Evolutionary conservation across 2,113 vertebrate species (phyloP).

Genomic region (Mus musculus): DNA sequence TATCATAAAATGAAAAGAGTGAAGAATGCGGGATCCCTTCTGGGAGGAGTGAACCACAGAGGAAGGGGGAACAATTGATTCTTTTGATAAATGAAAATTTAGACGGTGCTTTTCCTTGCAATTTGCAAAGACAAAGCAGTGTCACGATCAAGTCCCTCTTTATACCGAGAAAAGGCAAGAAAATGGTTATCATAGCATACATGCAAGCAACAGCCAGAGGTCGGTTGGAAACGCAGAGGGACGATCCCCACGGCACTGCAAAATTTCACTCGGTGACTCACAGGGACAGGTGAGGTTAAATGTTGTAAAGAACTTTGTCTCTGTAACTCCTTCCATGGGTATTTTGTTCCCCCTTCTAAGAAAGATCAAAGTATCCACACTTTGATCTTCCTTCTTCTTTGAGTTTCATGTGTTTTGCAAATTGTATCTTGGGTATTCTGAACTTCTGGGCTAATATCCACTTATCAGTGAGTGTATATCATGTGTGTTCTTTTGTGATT

Average conservation of each 20-base stretch:
- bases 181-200: neutral
- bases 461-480: no score
- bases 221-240: neutral
- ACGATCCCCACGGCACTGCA: neutral
- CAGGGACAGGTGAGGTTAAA: neutral
- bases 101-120: constrained; percentile 2
- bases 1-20: constrained; percentile 25
- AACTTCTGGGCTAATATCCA: no score
- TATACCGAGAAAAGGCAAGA: constrained; percentile 50
- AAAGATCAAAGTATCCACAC: no score
- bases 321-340: no score
- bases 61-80: constrained; percentile 31
- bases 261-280: constrained; percentile 9
- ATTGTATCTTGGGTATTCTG: no score
- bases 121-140: constrained; percentile 39
- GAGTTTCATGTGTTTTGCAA: no score
- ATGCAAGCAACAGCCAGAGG: constrained; percentile 25
- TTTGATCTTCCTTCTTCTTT: no score
- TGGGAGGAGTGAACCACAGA: constrained; percentile 49
- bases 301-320: neutral
- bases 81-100: constrained; percentile 58
- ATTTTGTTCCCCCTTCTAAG: no score
- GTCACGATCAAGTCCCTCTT: constrained; percentile 17
- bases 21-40: constrained; percentile 37
- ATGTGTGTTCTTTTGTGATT: no score